Conservation (phyloP, 2,113 vertebrate genomes). For the Rhegmatorhina hoffmannsi region DNA sequence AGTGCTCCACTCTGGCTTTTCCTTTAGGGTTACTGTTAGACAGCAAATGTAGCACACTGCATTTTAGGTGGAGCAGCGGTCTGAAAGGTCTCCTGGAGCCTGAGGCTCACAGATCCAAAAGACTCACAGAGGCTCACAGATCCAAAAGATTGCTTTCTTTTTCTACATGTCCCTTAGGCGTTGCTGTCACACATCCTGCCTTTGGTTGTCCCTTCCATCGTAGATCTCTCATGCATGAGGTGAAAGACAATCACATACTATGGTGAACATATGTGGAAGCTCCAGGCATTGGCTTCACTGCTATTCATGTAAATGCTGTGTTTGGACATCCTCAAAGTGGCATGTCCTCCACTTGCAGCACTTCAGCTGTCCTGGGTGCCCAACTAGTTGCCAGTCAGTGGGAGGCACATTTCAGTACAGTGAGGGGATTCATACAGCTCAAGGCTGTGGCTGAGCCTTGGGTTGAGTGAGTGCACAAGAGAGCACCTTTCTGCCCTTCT, state of each 20-base stretch:
- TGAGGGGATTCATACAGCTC: neutral
- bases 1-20: neutral
- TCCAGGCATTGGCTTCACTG: neutral
- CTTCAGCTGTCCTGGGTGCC: neutral
- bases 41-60: neutral
- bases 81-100: neutral
- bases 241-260: neutral
- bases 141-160: neutral
- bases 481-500: neutral
- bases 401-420: neutral
- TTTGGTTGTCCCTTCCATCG: neutral
- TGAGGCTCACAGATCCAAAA: neutral
- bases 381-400: neutral
- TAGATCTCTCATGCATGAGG: neutral
- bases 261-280: neutral
- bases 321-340: neutral
- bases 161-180: neutral
- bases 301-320: neutral
- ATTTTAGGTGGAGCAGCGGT: neutral
- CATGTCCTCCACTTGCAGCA: neutral
- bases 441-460: neutral
- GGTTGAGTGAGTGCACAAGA: neutral
- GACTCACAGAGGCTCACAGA: neutral
- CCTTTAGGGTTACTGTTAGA: neutral
- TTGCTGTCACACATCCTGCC: neutral